Base-by-base conservation (phyloP, 2,888 invertebrate genomes). In the Orthonevra nobilis region DNA sequence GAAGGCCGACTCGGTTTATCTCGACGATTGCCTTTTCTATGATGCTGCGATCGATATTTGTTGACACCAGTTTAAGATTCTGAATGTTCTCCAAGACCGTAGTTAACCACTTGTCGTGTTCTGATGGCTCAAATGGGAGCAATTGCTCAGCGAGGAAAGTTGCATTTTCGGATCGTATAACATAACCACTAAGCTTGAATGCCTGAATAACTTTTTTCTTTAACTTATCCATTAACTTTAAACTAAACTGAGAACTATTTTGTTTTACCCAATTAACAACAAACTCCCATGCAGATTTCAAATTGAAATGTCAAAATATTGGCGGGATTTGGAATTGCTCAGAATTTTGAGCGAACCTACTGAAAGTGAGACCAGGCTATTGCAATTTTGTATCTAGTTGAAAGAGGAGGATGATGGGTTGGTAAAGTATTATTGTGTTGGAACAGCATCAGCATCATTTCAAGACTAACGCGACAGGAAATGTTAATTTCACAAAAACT, bases 11-110 rank as follows among this genome's bases (percentile, higher is more conserved):
- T 1, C 86, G 85, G 52, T 87, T 87, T 0, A 87, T 85, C 34
- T 88, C 87, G 44, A 84, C 86, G 7, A 87, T 87, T 1, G 96
- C 96, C 60, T 91, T 87, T 87, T 95, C 94, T 73, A 97, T 90
- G 69, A 93, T 92, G 32, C 91, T 90, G 74, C 92, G 91, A 83
- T 94, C 94, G 19, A 98, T 91, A 82, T 95, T 92, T 2, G 93
- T 91, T 58, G 92, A 92, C 3, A 90, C 89, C 20, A 96, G 88
- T 82, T 94, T 93, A 85, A 96, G 96, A 74, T 92, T 93, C 82
- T 96, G 92, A 42, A 97, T 89, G 86, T 94, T 93, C 77, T 93
- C 93, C 3, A 94, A 92, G 15, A 98, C 90, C 83, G 92, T 93
- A 48, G 94, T 94, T 10, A 97, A 87, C 90, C 93, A 93, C 83